These are phyloP conservation scores for Drosophila erecta DNA, from an alignment of 1,140 invertebrate species.

Conservation along the genomic window DNA sequence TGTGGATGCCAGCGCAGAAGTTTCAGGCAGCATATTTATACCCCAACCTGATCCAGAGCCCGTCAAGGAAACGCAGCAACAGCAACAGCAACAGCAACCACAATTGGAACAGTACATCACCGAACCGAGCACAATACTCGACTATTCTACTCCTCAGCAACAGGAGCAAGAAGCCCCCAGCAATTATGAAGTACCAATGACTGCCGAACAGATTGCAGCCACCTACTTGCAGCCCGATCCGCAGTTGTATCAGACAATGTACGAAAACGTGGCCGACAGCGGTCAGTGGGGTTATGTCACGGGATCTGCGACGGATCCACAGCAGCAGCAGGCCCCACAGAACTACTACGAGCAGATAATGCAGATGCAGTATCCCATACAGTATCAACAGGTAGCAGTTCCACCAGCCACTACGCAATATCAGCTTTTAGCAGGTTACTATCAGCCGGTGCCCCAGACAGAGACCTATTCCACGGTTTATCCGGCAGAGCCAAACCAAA, in stretches of 20 bases:
- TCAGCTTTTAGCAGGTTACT: slow-evolving; percentile 70
- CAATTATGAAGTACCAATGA: slow-evolving; percentile 71
- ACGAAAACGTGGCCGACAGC: slow-evolving; percentile 77
- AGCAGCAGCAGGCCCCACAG: slow-evolving; percentile 49
- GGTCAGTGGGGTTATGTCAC: slow-evolving; percentile 76
- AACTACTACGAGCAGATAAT: slow-evolving; percentile 80
- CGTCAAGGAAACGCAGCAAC: slow-evolving; percentile 15
- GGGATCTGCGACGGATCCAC: slow-evolving; percentile 1
- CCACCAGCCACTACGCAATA: slow-evolving; percentile 62
- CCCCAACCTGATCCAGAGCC: slow-evolving; percentile 29
- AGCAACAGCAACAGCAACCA: slow-evolving; percentile 11
- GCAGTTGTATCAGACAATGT: slow-evolving; percentile 78
- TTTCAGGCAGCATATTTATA: slow-evolving; percentile 18
- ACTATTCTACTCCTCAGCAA: slow-evolving; percentile 19
- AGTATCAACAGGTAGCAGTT: slow-evolving; percentile 69
- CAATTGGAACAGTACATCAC: slow-evolving; percentile 39
- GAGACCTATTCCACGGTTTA: slow-evolving; percentile 59
- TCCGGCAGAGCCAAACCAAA: slow-evolving; percentile 57
- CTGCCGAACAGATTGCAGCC: slow-evolving; percentile 75
- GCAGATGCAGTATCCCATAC: slow-evolving; percentile 81
- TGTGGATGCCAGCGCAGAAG: slow-evolving; percentile 60
- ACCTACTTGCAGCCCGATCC: slow-evolving; percentile 80
- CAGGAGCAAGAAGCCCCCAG: slow-evolving; percentile 20
- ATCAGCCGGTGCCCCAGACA: slow-evolving; percentile 57
- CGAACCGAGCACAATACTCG: slow-evolving; percentile 33